A percentile compares a stretch with the other conserved stretches of the same genome.
Evolutionary conservation across 37 sponge, comb jelly and placozoan species (phyloP).

Genomic region (Halichondria panicea): DNA sequence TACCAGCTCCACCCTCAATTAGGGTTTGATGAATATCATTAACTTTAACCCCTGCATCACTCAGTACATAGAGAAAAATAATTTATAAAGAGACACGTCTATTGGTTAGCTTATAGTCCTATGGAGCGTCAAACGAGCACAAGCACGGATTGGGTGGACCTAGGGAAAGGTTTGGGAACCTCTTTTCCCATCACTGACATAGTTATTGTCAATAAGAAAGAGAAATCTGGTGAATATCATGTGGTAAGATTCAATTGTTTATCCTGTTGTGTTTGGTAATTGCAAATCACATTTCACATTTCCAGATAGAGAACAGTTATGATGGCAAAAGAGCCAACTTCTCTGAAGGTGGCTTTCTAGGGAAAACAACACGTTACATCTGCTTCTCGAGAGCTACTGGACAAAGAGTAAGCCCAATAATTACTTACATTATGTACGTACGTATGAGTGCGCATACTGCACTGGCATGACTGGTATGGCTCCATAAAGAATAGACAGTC

Average conservation of each 20-base stretch:
- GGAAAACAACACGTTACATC: constrained; percentile 40
- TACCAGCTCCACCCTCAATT: neutral
- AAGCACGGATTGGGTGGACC: constrained; percentile 23
- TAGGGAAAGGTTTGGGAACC: constrained; percentile 18
- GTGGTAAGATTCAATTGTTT: constrained; percentile 11
- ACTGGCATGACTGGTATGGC: neutral
- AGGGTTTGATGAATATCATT: neutral
- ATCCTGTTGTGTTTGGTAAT: neutral
- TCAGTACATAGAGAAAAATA: too few relatives aligned
- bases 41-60: neutral
- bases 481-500: neutral
- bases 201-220: constrained; percentile 41
- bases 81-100: too few relatives aligned
- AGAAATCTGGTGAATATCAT: constrained; percentile 22
- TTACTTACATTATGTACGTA: constrained; percentile 11
- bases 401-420: neutral
- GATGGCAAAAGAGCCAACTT: constrained; percentile 52
- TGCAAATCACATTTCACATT: neutral
- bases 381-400: constrained; percentile 44
- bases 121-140: too few relatives aligned
- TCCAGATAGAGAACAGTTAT: constrained; percentile 33
- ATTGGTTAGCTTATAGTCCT: too few relatives aligned
- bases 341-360: constrained; percentile 25
- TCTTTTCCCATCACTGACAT: constrained; percentile 38
- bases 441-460: neutral